Percentiles rank a stretch among this genome's conserved stretches.
Conservation (phyloP, 1,140 invertebrate species). For the Papilio dardanus region DNA sequence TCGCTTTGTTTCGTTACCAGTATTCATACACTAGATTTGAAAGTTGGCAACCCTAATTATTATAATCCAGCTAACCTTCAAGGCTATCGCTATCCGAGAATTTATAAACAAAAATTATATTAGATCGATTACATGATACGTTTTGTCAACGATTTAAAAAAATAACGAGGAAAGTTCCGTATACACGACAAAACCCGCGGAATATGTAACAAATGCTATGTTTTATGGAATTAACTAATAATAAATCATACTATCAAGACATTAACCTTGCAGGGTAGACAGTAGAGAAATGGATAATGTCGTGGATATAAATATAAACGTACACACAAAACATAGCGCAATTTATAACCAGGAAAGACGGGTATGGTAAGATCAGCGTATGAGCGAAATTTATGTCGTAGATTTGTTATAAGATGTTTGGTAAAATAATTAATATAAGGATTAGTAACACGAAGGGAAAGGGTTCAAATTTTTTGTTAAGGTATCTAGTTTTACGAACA, state of each 20-base stretch:
- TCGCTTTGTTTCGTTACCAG: background rate
- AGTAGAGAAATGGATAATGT: background rate
- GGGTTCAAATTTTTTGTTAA: too few relatives aligned
- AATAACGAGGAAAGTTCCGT: too few relatives aligned
- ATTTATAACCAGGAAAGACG: background rate
- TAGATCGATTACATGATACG: background rate
- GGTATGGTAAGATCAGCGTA: background rate
- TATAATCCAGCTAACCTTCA: background rate
- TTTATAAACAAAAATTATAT: background rate
- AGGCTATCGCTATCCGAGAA: background rate
- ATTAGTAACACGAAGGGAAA: too few relatives aligned
- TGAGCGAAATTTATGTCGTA: background rate
- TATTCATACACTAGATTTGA: too few relatives aligned
- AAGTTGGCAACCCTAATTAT: background rate
- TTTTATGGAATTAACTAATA: too few relatives aligned
- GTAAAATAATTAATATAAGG: background rate
- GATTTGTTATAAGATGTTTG: background rate
- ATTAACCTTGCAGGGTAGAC: too few relatives aligned
- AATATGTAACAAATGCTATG: too few relatives aligned
- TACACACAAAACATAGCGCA: background rate
- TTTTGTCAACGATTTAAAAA: background rate
- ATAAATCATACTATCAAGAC: too few relatives aligned
- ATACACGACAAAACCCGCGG: too few relatives aligned
- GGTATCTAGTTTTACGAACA: too few relatives aligned
- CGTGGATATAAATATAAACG: background rate